Evolutionary conservation across 2,888 invertebrate genomes (phyloP).

Genomic region (Brachylomia viminalis): DNA sequence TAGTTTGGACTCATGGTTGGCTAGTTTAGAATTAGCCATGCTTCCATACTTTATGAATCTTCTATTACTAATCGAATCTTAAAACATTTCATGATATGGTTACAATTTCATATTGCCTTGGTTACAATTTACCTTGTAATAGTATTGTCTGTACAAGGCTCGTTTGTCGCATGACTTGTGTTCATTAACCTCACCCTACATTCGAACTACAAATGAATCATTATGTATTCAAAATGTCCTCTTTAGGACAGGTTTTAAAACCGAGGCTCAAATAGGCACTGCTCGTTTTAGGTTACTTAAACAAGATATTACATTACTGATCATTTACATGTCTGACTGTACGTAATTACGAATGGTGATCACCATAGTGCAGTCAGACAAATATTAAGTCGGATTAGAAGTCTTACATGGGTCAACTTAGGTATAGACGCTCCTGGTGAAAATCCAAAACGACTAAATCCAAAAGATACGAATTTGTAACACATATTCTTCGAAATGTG

Average conservation of each 20-base stretch:
- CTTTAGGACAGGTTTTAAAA: neutral
- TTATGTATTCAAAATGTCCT: slow-evolving; percentile 12
- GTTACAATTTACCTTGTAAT: slow-evolving; percentile 40
- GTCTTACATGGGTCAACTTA: neutral
- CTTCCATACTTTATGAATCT: slow-evolving; percentile 67
- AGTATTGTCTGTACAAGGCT: slow-evolving; percentile 55
- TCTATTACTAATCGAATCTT: slow-evolving; percentile 51
- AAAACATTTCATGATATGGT: slow-evolving; percentile 46
- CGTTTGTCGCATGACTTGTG: slow-evolving; percentile 53
- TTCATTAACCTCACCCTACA: slow-evolving; percentile 41
- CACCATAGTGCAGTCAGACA: neutral
- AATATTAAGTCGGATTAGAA: slow-evolving; percentile 2
- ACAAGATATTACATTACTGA: neutral
- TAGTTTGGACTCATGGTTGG: slow-evolving; percentile 62
- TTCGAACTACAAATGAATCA: slow-evolving; percentile 37
- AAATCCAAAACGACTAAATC: neutral
- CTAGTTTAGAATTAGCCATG: slow-evolving; percentile 67
- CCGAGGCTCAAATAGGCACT: neutral
- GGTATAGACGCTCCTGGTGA: neutral
- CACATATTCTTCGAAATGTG: slow-evolving; percentile 25
- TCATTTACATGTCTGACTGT: neutral
- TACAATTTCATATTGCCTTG: slow-evolving; percentile 47
- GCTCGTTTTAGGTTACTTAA: neutral
- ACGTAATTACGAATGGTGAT: neutral
- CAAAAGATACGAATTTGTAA: slow-evolving; percentile 43